Conservation (phyloP, 1,140 invertebrate species). For the Oryctes rhinoceros region DNA sequence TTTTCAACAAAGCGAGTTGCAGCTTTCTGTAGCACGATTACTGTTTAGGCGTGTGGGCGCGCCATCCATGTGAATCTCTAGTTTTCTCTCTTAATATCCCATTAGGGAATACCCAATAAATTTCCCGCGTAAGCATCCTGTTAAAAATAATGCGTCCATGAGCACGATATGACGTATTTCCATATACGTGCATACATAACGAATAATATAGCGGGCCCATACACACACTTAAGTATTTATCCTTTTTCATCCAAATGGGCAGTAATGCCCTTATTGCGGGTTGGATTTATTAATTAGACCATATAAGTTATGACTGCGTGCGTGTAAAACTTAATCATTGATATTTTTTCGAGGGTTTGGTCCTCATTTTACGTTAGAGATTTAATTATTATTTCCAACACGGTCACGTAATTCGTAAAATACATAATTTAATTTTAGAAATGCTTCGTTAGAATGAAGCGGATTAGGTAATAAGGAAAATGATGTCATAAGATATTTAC, state of each 20-base stretch:
- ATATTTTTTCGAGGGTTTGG: conserved; percentile 9
- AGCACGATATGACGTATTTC: not conserved
- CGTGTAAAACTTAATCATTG: not conserved
- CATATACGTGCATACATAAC: not conserved
- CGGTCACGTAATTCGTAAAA: not conserved
- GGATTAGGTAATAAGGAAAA: not conserved
- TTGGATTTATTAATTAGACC: conserved; percentile 30
- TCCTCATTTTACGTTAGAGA: not conserved
- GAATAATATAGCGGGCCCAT: not conserved
- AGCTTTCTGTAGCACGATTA: not conserved
- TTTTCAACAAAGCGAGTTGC: too few relatives aligned
- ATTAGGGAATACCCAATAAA: conserved; percentile 20
- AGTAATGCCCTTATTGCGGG: conserved; percentile 1
- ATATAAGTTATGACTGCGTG: conserved; percentile 21
- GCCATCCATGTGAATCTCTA: conserved; percentile 15
- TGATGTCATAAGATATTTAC: not conserved
- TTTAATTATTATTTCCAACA: not conserved
- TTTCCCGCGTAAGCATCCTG: not conserved
- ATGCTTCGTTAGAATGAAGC: not conserved
- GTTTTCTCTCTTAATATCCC: conserved; percentile 19
- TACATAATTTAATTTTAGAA: not conserved
- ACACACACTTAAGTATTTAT: conserved; percentile 24
- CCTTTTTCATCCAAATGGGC: not conserved
- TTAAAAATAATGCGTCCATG: conserved; percentile 19
- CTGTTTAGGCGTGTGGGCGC: not conserved